Base-by-base conservation (phyloP, 2,888 invertebrate species). In the Lasioglossum leucozonium region DNA sequence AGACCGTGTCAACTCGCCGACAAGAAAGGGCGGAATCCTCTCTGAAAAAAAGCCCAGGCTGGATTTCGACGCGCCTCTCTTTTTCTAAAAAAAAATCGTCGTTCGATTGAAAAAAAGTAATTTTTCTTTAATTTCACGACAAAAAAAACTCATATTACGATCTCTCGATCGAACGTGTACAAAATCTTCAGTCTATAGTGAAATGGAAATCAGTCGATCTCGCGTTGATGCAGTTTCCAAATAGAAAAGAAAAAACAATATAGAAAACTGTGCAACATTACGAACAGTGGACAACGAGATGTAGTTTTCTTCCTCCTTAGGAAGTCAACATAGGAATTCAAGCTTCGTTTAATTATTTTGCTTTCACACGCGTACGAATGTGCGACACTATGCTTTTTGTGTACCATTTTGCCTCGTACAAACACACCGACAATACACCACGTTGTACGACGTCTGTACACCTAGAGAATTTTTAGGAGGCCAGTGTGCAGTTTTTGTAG, bases 371-470 rank as follows among this genome's bases (percentile, higher is more conserved):
- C 76, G 76, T 74, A 51, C 55, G 44, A 58, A 67, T 73, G 67
- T 79, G 78, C 73, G 51, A 69, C 51, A 74, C 73, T 42, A 72
- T 42, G 85, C 82, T 82, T 86, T 85, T 81, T 79, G 76, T 86
- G 79, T 47, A 77, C 58, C 71, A 79, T 85, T 80, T 85, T 80
- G 13, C 44, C 77, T 55, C 67, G 73, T 77, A 62, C 74, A 67
- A 79, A 42, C 81, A 85, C 78, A 85, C 69, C 37, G 77, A 67
- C 55, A 44, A 65, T 51, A 73, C 81, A 76, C 72, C 72, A 55
- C 74, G 69, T 75, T 72, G 73, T 82, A 82, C 82, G 81, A 79
- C 51, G n/a, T 22, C 16, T 40, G 42, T 55, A 40, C 77, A 30
- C 42, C n/a, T 42, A 67, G 37, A 72, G 34, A 37, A 18, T 78